Evolutionary conservation across 2,797 vertebrate species (phyloP), one percentile per base, ranked within the genome.

Genomic region (Erpetoichthys calabaricus): DNA sequence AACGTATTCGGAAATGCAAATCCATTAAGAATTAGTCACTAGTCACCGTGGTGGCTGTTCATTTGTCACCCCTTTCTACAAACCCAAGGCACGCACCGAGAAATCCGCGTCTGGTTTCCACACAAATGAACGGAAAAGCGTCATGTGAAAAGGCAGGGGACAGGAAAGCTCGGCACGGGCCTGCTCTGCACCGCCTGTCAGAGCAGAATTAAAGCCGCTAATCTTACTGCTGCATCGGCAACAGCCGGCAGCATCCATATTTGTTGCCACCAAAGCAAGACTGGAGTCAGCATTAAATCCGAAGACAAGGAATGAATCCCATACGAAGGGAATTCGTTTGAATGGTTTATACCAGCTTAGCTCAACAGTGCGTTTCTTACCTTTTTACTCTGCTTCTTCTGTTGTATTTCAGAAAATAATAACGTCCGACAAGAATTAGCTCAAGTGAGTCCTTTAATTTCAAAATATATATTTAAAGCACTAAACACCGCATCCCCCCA

Each of bases 401-500:
- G 65, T 67, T 63, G 71, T 59, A 62, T 64, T 57, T 65, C 55
- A 42, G 51, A 60, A 44, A 60, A 68, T 67, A 25, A 25, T 25
- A 25, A 25, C 25, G 70, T 65, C 73, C 65, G 25, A 62, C 65
- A 55, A 25, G 25, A 25, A 25, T 25, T 25, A 25, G 25, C 25
- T 25, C 25, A 25, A 25, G 25, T 25, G 25, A 25, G 25, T 25
- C 25, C 25, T 25, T 25, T 25, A 25, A 25, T 25, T 25, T 25
- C 1, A 25, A 25, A 25, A 25, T 25, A 25, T 25, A 25, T 25
- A 25, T 25, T 25, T 25, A 25, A 25, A 25, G 25, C 25, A 25
- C 25, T 63, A 61, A 73, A 73, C 74, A 81, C 72, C 68, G 69
- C 67, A 58, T 81, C 85, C 85, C 86, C 69, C 70, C 60, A 58